Base-by-base conservation (phyloP, 2,888 invertebrate species). In the Cantharis rufa region DNA sequence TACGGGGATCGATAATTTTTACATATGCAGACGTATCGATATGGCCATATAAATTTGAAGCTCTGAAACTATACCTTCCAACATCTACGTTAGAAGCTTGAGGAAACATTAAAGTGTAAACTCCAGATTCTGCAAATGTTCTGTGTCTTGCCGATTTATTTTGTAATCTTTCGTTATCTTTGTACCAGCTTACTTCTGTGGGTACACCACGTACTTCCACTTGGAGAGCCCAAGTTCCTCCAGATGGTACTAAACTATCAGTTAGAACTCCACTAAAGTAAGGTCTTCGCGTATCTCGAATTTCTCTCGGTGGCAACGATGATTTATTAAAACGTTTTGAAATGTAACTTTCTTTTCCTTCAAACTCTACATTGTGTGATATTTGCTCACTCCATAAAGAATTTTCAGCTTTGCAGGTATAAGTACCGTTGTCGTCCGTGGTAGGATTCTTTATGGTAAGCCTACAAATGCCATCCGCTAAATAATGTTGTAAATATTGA, bases 141-240 rank as follows among this genome's bases (percentile, higher is more conserved):
- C 90, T 90, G 69, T 94, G 92, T 84, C 93, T 92, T 61, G 91
- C 89, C 70, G 92, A 91, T 4, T 89, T 85, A 72, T 92, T 90
- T 0, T 91, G 90, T 69, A 90, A 88, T 7, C 92, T 92, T 18
- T 86, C 84, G 28, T 87, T 87, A 84, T 92, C 92, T 80, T 92
- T 90, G 71, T 93, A 90, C 96, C 96, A 96, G 81, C 93, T 92
- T 0, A 96, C 93, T 81, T 93, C 93, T 10, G 94, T 93, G 13
- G 93, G 92, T 16, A 89, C 89, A 84, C 94, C 94, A 86, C 92
- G 92, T 48, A 95, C 92, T 87, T 95, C 94, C 0, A 95, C 94
- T 86, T 95, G 95, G 16, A 96, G 90, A 3, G 95, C 95, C 78
- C 95, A 93, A 0, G 95, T 94, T 61, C 95, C 95, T 0, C 95